Percentiles rank a stretch among this genome's conserved stretches.
Evolutionary conservation across 2,797 vertebrate species (phyloP).

Genomic region (Micropoecilia bifurca): DNA sequence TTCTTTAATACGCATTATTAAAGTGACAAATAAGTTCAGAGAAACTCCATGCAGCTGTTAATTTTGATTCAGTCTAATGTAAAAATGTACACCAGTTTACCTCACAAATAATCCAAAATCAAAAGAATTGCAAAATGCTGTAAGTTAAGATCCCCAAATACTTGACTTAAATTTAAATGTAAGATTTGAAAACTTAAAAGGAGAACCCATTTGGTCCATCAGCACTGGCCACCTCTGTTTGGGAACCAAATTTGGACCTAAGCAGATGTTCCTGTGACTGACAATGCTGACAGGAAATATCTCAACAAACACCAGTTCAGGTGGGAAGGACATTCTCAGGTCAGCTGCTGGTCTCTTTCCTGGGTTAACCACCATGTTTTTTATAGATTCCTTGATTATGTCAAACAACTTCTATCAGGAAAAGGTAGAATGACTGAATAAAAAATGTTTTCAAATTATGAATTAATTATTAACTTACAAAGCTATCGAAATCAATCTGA

Average conservation of each 20-base stretch:
- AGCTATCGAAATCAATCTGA: not conserved
- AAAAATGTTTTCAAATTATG: not conserved
- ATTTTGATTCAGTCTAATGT: not conserved
- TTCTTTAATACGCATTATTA: constrained; percentile 69
- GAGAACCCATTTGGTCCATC: not conserved
- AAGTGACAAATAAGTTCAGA: constrained; percentile 5
- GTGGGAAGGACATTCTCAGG: not conserved
- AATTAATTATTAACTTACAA: not conserved
- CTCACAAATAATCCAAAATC: not conserved
- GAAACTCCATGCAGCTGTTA: not conserved
- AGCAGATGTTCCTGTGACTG: not conserved
- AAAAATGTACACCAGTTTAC: not conserved
- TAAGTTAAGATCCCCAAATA: not conserved
- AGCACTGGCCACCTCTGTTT: not conserved
- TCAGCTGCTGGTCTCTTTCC: not conserved
- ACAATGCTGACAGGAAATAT: not conserved
- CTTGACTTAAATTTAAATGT: not conserved
- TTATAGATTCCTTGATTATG: not conserved
- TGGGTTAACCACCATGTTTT: not conserved
- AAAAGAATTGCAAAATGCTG: not conserved
- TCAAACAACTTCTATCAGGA: not conserved
- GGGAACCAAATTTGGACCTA: not conserved
- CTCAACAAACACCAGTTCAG: not conserved
- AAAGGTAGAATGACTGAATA: not conserved
- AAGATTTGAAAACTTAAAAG: not conserved